A percentile compares a stretch with the other conserved stretches of the same genome.
Conservation (phyloP, 2,113 vertebrate genomes). For the Ia io region DNA sequence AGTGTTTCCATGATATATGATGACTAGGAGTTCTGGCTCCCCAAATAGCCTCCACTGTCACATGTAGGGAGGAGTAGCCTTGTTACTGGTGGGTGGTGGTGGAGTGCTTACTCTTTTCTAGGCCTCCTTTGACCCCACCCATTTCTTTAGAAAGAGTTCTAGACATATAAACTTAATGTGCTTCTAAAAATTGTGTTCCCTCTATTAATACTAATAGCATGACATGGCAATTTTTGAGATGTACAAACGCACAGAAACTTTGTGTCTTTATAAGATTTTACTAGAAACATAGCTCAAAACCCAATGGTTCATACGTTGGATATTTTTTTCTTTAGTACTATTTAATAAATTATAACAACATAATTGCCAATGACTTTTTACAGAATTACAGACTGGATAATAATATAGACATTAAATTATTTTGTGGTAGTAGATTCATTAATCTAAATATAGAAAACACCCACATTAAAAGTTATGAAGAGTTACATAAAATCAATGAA, state of each 20-base stretch:
- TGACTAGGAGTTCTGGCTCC: neutral
- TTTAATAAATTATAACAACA: conserved; percentile 50
- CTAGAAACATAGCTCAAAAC: neutral
- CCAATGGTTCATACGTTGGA: neutral
- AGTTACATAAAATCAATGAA: conserved; percentile 37
- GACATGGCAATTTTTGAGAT: neutral
- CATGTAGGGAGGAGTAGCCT: accelerated
- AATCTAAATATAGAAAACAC: conserved; percentile 29
- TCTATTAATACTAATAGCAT: neutral
- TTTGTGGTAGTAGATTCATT: conserved; percentile 22
- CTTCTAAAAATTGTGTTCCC: neutral
- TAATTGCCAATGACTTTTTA: conserved; percentile 49
- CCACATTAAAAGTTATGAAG: conserved; percentile 2
- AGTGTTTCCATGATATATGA: neutral
- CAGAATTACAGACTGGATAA: conserved; percentile 26
- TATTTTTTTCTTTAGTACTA: conserved; percentile 30
- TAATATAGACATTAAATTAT: conserved; percentile 26
- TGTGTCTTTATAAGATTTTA: neutral
- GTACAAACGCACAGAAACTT: neutral
- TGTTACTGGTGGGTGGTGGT: neutral
- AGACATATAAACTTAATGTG: neutral
- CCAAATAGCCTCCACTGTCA: neutral
- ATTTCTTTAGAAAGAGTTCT: neutral
- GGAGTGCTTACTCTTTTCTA: neutral
- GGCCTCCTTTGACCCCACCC: neutral